A percentile compares a stretch with the other conserved stretches of the same genome.
Evolutionary conservation across 1,140 invertebrate species (phyloP).

Genomic region (Charaxes varanes): DNA sequence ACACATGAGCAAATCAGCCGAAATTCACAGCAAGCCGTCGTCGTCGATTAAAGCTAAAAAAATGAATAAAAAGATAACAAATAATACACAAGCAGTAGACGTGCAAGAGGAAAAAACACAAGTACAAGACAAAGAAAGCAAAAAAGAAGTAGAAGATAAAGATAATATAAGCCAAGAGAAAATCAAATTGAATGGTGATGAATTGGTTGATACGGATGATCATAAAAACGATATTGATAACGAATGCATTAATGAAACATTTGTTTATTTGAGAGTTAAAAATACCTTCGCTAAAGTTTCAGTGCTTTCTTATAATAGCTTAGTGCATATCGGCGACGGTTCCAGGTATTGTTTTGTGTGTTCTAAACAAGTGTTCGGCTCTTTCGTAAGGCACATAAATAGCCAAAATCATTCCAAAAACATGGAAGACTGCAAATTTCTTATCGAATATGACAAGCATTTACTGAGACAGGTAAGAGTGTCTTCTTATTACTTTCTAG

Average conservation of each 20-base stretch:
- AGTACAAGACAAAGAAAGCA: no score
- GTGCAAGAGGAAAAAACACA: no score
- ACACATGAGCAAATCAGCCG: no score
- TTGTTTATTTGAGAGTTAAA: constrained; percentile 21
- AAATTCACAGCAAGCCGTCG: no score
- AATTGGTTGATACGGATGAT: not conserved
- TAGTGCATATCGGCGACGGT: constrained; percentile 19
- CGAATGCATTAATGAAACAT: constrained; percentile 9
- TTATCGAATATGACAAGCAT: constrained; percentile 24
- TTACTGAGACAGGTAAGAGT: constrained; percentile 30
- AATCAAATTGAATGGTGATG: not conserved
- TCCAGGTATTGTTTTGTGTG: constrained; percentile 26
- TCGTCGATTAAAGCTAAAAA: no score
- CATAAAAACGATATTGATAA: not conserved
- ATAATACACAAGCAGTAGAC: no score
- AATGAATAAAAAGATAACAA: no score
- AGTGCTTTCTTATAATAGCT: constrained; percentile 19
- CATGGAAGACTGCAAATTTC: constrained; percentile 21
- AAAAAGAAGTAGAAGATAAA: no score
- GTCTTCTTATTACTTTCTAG: no score
- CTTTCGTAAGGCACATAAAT: constrained; percentile 11
- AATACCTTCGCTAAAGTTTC: constrained; percentile 21
- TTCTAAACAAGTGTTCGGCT: constrained; percentile 1
- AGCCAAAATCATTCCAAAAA: constrained; percentile 13
- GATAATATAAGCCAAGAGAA: not conserved